Evolutionary conservation across 1,140 invertebrate species (phyloP).

Genomic region (Globodera ellingtonae): DNA sequence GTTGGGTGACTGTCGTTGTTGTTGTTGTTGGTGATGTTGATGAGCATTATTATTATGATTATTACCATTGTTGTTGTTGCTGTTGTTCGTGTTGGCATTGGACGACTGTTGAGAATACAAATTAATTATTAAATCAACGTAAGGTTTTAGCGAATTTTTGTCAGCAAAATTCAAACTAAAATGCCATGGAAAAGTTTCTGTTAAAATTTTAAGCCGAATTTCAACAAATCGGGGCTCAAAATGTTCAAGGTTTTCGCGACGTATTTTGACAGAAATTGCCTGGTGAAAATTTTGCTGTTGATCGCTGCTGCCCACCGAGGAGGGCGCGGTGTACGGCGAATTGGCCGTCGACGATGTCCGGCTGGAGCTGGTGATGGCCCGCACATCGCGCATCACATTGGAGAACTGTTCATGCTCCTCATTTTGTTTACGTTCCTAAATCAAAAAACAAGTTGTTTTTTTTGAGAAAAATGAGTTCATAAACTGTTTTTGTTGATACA

Average conservation of each 20-base stretch:
- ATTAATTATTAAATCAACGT: neutral
- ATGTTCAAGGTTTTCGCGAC: neutral
- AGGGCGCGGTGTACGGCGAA: conserved; percentile 35
- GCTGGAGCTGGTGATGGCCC: conserved; percentile 45
- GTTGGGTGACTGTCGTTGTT: conserved; percentile 19
- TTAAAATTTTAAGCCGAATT: too few species aligned
- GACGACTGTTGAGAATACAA: conserved; percentile 8
- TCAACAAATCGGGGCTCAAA: neutral
- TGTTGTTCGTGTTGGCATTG: neutral
- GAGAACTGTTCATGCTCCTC: conserved; percentile 57
- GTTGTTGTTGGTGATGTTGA: conserved; percentile 15
- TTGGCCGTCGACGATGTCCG: conserved; percentile 29
- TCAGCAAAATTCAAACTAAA: too few species aligned
- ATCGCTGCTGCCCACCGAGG: conserved; percentile 30
- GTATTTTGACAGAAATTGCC: neutral
- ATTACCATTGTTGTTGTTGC: neutral
- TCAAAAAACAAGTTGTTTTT: neutral
- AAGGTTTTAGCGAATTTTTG: too few species aligned
- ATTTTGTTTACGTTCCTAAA: conserved; percentile 57
- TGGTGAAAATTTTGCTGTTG: neutral
- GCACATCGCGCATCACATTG: conserved; percentile 61
- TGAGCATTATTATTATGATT: neutral
- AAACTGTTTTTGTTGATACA: too few species aligned
- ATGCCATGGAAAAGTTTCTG: too few species aligned
- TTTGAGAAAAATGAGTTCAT: too few species aligned